Base-by-base conservation (phyloP, 2,888 invertebrate genomes). In the Acronicta aceris region DNA sequence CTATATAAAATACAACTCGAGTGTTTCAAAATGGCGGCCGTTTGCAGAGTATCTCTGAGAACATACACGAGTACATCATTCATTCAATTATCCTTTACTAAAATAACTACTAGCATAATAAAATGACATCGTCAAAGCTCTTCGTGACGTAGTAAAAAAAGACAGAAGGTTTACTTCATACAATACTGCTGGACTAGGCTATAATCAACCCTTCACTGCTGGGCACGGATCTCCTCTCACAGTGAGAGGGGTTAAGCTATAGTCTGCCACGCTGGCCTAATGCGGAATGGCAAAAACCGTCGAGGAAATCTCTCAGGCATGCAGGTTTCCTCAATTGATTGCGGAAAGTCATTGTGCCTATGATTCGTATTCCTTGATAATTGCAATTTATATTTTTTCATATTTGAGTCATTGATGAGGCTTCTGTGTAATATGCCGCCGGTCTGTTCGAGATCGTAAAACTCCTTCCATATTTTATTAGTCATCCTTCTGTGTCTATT, bases 91-190 rank as follows among this genome's bases (percentile, higher is more conserved):
- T 65, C 56, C n/a, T 16, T 53, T n/a, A 61, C 59, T 63, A 70
- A 61, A 76, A 76, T 74, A 76, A 71, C 74, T 76, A 48, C 33
- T 50, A 46, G 15, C 51, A 9, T 68, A 71, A 74, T 74, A 65
- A 65, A 51, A 68, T 76, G 66, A 76, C 40, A 55, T 67, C 56
- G 40, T 75, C 63, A 63, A 36, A 53, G 54, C 54, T 56, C 38
- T 55, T n/a, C 45, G 52, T 17, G 8, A 47, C 5, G 0, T 2
- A 1, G n/a, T 7, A 41, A 15, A 25, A 5, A 2, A 2, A 45
- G 1, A 2, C 30, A 69, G 43, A 56, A 65, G 43, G 1, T 0
- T 16, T 3, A 59, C 12, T 45, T n/a, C 0, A 12, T 2, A 33
- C 33, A 12, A 33, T 12, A 30, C 9, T 12, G 10, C 9, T 5